Conservation (phyloP, 2,888 invertebrate species). For the Drosophila bunnanda region DNA sequence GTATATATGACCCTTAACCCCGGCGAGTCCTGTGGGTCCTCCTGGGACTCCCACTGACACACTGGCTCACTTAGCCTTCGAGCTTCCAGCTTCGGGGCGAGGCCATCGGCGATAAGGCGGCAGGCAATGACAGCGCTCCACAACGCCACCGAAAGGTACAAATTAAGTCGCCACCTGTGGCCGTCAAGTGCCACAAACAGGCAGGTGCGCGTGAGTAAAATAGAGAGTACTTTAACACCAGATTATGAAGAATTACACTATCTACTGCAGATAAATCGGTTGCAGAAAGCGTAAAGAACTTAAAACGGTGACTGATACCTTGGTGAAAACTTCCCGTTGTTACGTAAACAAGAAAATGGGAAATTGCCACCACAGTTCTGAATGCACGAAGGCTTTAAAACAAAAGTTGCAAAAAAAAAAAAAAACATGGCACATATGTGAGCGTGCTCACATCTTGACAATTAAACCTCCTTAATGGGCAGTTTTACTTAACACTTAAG, state of each 20-base stretch:
- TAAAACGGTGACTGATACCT: background rate
- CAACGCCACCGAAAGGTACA: conserved; percentile 60
- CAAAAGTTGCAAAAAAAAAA: background rate
- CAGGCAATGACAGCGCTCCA: conserved; percentile 57
- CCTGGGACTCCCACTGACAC: conserved; percentile 57
- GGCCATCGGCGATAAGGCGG: conserved; percentile 12
- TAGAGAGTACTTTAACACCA: conserved; percentile 6
- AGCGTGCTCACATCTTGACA: conserved; percentile 57
- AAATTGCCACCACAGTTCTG: background rate
- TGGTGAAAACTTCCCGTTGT: background rate
- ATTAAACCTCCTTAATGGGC: conserved; percentile 73
- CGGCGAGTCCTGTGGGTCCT: conserved; percentile 10
- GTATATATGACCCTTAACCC: conserved; percentile 8
- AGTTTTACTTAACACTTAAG: conserved; percentile 68
- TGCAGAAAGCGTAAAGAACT: background rate
- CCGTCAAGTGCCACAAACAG: conserved; percentile 25
- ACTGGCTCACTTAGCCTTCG: conserved; percentile 72
- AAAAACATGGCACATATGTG: conserved; percentile 1
- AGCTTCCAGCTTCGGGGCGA: conserved; percentile 16
- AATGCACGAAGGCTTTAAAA: background rate
- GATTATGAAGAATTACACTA: conserved; percentile 1
- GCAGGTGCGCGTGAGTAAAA: conserved; percentile 1
- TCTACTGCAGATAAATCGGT: background rate
- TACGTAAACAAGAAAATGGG: no score
- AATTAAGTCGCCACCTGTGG: conserved; percentile 76